Conservation (phyloP, 2,797 vertebrate species). For the Dipus sagitta region DNA sequence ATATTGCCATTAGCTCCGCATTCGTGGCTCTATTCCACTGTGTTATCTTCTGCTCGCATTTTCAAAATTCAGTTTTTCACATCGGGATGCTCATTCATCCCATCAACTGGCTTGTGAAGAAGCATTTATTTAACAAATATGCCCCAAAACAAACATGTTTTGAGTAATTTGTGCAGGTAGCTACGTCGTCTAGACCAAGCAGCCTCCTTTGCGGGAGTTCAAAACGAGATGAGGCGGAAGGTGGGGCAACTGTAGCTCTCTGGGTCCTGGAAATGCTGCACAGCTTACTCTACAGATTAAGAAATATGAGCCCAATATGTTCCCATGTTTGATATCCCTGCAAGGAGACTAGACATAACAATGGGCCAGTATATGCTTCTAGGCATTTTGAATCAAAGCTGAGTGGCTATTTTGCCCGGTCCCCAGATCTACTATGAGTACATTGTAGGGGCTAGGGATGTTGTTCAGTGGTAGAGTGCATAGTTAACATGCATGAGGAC, state of each 20-base stretch:
- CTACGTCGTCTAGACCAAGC: background rate
- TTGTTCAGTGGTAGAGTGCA: background rate
- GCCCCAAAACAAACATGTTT: background rate
- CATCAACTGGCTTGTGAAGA: background rate
- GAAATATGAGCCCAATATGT: background rate
- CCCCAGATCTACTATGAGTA: background rate
- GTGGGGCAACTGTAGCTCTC: background rate
- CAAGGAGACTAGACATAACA: background rate
- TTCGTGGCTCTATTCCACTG: background rate
- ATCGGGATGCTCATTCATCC: background rate
- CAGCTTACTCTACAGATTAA: background rate
- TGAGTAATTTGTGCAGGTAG: too few species aligned
- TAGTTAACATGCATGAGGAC: background rate
- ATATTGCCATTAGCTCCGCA: background rate
- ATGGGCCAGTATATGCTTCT: background rate
- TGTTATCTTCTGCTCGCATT: background rate
- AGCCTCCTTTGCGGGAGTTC: background rate
- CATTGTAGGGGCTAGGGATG: background rate
- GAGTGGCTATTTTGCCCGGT: background rate
- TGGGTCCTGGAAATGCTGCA: background rate
- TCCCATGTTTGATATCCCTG: background rate
- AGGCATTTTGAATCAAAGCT: background rate
- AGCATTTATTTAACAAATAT: background rate
- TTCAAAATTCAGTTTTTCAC: conserved; percentile 4
- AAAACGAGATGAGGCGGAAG: background rate